Evolutionary conservation across 2,888 invertebrate species (phyloP), one percentile per base, ranked within the genome.

Genomic region (Monochamus alternatus): DNA sequence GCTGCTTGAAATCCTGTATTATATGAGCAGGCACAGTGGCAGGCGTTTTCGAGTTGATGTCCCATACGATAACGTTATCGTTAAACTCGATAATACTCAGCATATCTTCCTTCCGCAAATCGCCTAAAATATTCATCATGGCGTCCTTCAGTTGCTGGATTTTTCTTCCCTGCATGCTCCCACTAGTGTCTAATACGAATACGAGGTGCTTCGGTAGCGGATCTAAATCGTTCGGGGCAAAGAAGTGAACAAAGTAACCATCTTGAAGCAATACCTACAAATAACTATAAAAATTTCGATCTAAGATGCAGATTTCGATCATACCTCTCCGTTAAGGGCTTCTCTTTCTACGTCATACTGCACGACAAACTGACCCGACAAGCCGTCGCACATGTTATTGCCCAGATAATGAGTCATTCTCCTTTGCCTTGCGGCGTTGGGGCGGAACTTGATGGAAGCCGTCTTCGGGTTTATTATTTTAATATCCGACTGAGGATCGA

Each of bases 211-310:
- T 22, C 22, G 22, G 22, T 22, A 22, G 22, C 22, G 22, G 22
- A 22, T 22, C 22, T 22, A 22, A 22, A 22, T 22, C 22, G 22
- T 22, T 86, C 0, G 95, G 95, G 8, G 94, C 92, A 86, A 94
- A 94, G 89, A 94, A 94, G 83, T 95, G 95, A 0, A 94, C 93
- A 87, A 95, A 95, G 87, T 94, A 94, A 0, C 94, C 94, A 81
- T 93, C 92, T 83, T 92, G 91, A 0, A 93, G 89, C 90, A 93
- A 84, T 3, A 88, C 90, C 92, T 92, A 82, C 0, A 84, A 79
- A 76, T 4, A 52, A 44, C 5, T 9, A 44, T 44, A 44, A 22
- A 22, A 22, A 22, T 22, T 22, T 22, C 22, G 1, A 22, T 1
- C 22, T 22, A 22, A 22, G 22, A 22, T 22, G 22, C 22, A 22